phyloP scores from a whole-genome alignment of 2,113 vertebrate genomes.

The Gyps fulvus region DNA sequence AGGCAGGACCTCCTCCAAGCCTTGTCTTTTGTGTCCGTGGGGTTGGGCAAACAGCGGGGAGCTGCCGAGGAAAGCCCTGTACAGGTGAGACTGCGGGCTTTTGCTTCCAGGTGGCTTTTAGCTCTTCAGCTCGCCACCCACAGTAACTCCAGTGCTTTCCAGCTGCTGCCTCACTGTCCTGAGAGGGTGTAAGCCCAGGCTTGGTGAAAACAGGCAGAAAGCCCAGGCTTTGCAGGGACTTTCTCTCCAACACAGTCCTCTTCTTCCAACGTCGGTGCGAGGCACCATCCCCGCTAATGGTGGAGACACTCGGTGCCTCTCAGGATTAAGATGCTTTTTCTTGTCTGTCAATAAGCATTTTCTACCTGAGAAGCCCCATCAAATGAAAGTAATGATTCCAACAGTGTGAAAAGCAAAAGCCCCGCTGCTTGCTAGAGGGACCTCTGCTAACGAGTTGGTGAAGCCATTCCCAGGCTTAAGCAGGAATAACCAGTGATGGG shows the following conservation, averaged over 20 bases:
- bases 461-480: not conserved
- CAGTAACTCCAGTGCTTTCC: not conserved
- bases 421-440: not conserved
- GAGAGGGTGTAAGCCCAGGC: not conserved
- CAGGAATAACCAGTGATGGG: not conserved
- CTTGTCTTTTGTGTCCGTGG: not conserved
- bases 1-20: not conserved
- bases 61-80: accelerated
- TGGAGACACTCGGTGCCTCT: not conserved
- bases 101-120: not conserved
- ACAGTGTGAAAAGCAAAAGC: not conserved
- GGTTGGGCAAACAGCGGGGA: accelerated
- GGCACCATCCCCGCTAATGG: not conserved
- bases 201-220: not conserved
- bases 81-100: accelerated
- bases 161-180: not conserved
- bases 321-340: conserved; percentile 21
- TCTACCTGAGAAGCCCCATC: not conserved
- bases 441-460: not conserved
- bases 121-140: not conserved
- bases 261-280: accelerated
- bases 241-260: not conserved
- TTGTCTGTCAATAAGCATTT: not conserved
- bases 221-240: not conserved
- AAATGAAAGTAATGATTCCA: not conserved